Evolutionary conservation across 2,797 vertebrate genomes (phyloP), one percentile per base, ranked within the genome.

Genomic region (Microctenopoma lineatum): DNA sequence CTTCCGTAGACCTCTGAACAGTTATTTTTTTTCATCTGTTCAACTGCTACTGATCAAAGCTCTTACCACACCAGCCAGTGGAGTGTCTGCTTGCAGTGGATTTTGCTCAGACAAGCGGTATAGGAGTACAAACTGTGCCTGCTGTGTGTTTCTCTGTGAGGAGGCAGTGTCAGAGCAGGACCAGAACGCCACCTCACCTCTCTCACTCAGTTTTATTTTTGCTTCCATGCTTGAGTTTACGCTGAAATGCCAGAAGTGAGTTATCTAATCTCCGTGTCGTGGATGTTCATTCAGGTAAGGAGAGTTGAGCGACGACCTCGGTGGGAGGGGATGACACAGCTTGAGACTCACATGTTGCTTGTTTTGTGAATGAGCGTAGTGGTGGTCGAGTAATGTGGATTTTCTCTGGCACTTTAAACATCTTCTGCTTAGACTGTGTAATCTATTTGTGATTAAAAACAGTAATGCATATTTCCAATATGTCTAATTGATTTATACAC

Each of bases 201-300:
- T 70, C 54, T 61, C 32, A 57, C 47, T 66, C 34, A 34, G 4
- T 83, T 86, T 75, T 55, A 42, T 70, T 81, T 75, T 62, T 66
- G 59, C 63, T 75, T 56, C 66, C 70, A 77, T 87, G 86, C 80
- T 80, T 77, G 47, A 85, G 67, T 86, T 81, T 83, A 70, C 42
- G 87, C 90, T 92, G 93, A 91, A 78, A 94, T 94, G 92, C 92
- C 93, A 89, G 92, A 94, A 86, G 81, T 87, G 76, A 90, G 12
- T 77, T 75, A 71, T 85, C 71, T 83, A 79, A 72, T 85, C 72
- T 78, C 87, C 3, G 26, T 83, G 47, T 91, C 81, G 60, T 80
- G 86, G 93, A 93, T 83, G 79, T 83, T 80, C 83, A 76, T 86
- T 90, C 85, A 94, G 93, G 93, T 95, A 92, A 92, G 92, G 50